phyloP scores from a whole-genome alignment of 1,140 invertebrate genomes.

The Drosophila watanabei region DNA sequence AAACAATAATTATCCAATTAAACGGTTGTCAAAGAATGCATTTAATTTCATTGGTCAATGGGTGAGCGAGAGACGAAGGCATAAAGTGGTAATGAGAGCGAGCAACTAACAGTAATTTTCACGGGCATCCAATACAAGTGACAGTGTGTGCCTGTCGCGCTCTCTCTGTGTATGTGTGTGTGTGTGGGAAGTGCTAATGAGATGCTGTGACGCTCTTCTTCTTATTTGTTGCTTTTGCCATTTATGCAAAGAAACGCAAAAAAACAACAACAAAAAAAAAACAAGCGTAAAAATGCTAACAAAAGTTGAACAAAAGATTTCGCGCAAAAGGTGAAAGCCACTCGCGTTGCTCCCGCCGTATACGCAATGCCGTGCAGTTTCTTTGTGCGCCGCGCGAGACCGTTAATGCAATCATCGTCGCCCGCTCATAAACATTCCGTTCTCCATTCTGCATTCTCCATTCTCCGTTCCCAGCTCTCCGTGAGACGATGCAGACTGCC shows the following conservation, averaged over 20 bases:
- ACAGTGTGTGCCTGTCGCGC: conserved; percentile 5
- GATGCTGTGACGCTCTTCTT: conserved; percentile 69
- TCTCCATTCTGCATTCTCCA: conserved; percentile 39
- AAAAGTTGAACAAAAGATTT: conserved; percentile 57
- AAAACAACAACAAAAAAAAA: background rate
- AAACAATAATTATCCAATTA: conserved; percentile 76
- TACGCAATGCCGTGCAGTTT: conserved; percentile 56
- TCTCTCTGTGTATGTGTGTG: conserved; percentile 16
- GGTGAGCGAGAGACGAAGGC: conserved; percentile 24
- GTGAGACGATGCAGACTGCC: conserved; percentile 67
- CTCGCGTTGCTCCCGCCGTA: conserved; percentile 41
- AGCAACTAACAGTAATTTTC: conserved; percentile 77
- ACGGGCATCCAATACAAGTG: conserved; percentile 63
- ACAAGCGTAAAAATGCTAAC: conserved; percentile 18
- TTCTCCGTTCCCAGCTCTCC: conserved; percentile 55
- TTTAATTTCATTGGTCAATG: conserved; percentile 64
- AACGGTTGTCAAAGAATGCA: conserved; percentile 74
- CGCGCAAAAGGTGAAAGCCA: conserved; percentile 77
- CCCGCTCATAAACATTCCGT: conserved; percentile 56
- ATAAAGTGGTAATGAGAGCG: conserved; percentile 39
- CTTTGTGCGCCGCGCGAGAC: conserved; percentile 58
- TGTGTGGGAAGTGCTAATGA: conserved; percentile 73
- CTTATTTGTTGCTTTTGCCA: conserved; percentile 78
- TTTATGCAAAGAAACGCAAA: conserved; percentile 76
- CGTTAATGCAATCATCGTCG: conserved; percentile 63